Base-by-base conservation (phyloP, 2,113 vertebrate species). In the Pterophyllum scalare region DNA sequence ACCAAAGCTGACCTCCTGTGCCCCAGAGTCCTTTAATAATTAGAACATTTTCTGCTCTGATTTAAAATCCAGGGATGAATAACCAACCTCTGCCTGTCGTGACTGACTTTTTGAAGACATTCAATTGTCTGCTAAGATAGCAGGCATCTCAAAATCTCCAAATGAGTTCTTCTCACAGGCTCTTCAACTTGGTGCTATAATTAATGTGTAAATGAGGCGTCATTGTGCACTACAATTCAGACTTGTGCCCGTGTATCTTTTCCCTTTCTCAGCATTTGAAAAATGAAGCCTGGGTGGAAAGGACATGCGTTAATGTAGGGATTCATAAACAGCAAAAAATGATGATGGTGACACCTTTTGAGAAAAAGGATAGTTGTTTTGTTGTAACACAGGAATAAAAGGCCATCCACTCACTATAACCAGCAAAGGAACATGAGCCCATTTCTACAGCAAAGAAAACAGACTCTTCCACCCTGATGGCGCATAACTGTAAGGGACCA, bases 61-160 rank as follows among this genome's bases (percentile, higher is more conserved):
- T 78, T 81, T 52, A 33, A 75, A 81, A 81, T 43, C 38, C 78
- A 64, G 52, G 74, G 31, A 81, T 78, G 62, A 75, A 64, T 59
- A 72, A 40, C 14, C 9, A 31, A 19, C 28, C 60, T 65, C 56
- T 61, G 72, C 26, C 67, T 33, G 67, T 72, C 19, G 3, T 72
- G 67, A 72, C 26, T 72, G 67, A 72, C 26, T 72, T 72, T 72
- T 26, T 26, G 17, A 54, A 72, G 67, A 72, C 67, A 72, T 72
- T 72, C 67, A 54, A 28, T 72, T 72, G 67, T 70, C 67, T 54
- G 67, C 3, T 54, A 52, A 52, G 26, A 72, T 54, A 54, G 26
- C 1, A 72, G 67, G 26, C 26, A 72, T 54, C 46, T 72, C 67
- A 31, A 43, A 72, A 72, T 54, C 67, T 72, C 67, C 1, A 0